Evolutionary conservation across 2,888 invertebrate genomes (phyloP).

Genomic region (Amphimallon solstitiale): DNA sequence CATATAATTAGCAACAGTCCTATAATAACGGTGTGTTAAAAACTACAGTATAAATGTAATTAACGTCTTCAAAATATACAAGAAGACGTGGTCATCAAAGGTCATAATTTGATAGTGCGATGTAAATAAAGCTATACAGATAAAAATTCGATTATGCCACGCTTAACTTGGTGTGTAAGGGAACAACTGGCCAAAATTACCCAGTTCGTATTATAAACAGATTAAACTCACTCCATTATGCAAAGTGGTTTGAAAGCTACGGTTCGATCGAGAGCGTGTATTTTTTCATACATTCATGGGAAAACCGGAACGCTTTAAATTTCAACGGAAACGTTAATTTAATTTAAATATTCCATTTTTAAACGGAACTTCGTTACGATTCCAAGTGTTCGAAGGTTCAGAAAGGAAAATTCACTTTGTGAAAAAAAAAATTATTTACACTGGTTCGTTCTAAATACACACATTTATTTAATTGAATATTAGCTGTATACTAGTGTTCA

Average conservation of each 20-base stretch:
- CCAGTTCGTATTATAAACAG: slow-evolving; percentile 12
- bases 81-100: no score
- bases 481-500: no score
- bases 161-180: neutral
- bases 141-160: slow-evolving; percentile 4
- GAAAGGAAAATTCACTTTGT: neutral
- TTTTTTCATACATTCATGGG: slow-evolving; percentile 9
- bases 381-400: neutral
- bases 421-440: no score
- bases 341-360: slow-evolving; percentile 8
- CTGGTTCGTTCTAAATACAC: no score
- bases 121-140: neutral
- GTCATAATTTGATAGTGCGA: no score
- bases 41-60: no score
- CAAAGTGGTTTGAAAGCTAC: slow-evolving; percentile 3
- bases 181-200: neutral
- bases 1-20: no score
- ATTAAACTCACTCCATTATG: slow-evolving; percentile 13
- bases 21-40: no score
- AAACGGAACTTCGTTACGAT: neutral
- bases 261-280: neutral
- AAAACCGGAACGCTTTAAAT: slow-evolving; percentile 2
- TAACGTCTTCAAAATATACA: no score
- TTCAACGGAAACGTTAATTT: slow-evolving; percentile 4
- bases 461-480: no score